Percentiles rank a stretch among this genome's conserved stretches.
phyloP scores from a whole-genome alignment of 2,113 vertebrate genomes.

The Aleadryas rufinucha region DNA sequence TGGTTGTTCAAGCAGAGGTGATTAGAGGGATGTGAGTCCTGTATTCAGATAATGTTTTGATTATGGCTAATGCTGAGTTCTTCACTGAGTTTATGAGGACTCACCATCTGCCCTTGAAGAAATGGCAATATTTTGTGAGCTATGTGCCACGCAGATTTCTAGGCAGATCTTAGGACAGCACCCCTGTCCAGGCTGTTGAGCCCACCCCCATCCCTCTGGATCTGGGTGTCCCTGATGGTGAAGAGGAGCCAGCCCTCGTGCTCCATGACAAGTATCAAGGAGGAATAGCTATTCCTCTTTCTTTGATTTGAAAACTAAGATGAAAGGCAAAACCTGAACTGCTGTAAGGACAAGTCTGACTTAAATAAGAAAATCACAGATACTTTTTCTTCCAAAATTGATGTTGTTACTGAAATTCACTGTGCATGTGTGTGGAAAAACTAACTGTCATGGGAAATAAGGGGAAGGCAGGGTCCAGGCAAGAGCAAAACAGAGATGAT shows the following conservation, averaged over 20 bases:
- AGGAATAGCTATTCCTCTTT: not conserved
- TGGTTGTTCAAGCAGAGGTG: not conserved
- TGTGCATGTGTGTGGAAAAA: not conserved
- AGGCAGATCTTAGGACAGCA: not conserved
- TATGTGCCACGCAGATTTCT: not conserved
- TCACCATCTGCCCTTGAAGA: not conserved
- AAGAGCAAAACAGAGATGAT: not conserved
- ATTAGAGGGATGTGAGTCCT: not conserved
- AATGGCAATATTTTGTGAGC: not conserved
- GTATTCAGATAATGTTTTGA: not conserved
- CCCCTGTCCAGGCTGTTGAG: rapidly evolving
- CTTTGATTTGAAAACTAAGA: not conserved
- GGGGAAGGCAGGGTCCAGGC: not conserved
- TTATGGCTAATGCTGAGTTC: not conserved
- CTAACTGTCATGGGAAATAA: not conserved
- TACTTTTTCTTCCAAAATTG: not conserved
- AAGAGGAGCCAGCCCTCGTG: not conserved
- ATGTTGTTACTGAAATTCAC: not conserved
- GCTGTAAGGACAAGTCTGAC: not conserved
- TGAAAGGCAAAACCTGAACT: not conserved
- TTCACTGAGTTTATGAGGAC: not conserved
- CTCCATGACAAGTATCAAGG: not conserved
- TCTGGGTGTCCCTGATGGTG: not conserved
- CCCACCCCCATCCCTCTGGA: not conserved
- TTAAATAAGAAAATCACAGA: not conserved